Evolutionary conservation across 2,797 vertebrate species (phyloP).

Genomic region (Artibeus lituratus): DNA sequence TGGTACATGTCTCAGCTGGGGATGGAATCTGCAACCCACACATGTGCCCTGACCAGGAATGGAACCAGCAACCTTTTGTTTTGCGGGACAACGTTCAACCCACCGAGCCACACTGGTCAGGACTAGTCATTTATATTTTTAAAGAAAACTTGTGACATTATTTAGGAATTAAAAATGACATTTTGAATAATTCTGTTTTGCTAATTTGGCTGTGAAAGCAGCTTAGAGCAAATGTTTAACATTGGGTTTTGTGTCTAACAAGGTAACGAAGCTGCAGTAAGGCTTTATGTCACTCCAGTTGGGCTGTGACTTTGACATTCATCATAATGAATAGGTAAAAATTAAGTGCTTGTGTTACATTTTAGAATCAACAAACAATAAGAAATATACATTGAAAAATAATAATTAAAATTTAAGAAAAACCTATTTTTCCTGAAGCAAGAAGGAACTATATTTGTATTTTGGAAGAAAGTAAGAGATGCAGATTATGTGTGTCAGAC

Average conservation of each 20-base stretch:
- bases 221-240: background rate
- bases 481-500: conserved; percentile 57
- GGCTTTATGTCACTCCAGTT: background rate
- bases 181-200: background rate
- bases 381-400: background rate
- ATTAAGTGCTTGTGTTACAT: background rate
- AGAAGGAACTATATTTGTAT: conserved; percentile 67
- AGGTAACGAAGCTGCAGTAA: conserved; percentile 1
- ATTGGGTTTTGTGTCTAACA: background rate
- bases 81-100: too few species aligned
- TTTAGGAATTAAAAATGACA: conserved; percentile 34
- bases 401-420: background rate
- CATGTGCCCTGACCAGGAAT: too few species aligned
- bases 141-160: background rate
- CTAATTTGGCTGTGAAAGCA: background rate
- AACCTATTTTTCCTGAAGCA: background rate
- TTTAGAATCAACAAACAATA: background rate
- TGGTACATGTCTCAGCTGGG: too few species aligned
- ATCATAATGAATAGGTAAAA: background rate
- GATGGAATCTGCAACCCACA: too few species aligned
- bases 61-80: too few species aligned
- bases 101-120: too few species aligned
- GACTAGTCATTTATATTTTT: background rate
- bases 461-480: conserved; percentile 65
- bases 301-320: background rate